Evolutionary conservation across 2,113 vertebrate species (phyloP), one percentile per base, ranked within the genome.

Genomic region (Acrocephalus kingi): DNA sequence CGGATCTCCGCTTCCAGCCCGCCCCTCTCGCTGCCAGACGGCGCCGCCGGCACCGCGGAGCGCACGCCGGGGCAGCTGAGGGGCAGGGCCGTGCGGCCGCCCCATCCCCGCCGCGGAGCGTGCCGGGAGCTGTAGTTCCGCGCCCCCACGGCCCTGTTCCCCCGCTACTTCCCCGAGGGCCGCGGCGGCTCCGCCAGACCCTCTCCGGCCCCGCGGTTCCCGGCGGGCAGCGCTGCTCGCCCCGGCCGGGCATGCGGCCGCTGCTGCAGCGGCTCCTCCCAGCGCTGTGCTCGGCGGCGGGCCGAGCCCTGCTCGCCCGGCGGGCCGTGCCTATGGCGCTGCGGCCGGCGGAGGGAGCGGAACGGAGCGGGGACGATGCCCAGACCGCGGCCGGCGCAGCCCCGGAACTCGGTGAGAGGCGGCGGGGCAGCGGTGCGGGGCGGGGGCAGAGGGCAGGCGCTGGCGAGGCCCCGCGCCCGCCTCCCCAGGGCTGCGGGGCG

Each of bases 41-140:
- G 37, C 37, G 37, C 21, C 1, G 21, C 4, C 0, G 3, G 6
- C 49, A 1, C 6, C 0, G 8, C 22, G 1, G 2, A 11, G 4
- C 16, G 1, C 21, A 3, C 1, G 9, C 11, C 0, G 3, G 2
- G 13, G 2, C 3, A 2, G 2, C 6, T 0, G 46, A 31, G 37
- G 21, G 27, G 27, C 21, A 3, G 27, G 33, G 20, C 37, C 9
- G 9, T 2, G 68, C 75, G 11, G 41, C 48, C 23, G 22, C 48
- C 22, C 48, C 35, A 15, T 19, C 3, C 35, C n/a, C 21, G 31
- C 21, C 81, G 75, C 72, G 13, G 43, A 55, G 87, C 84, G 14
- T n/a, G 28, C 74, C 12, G 94, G 94, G 91, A 76, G 27, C 17
- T 81, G 91, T 88, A 93, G 91, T 91, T 46, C 68, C 16, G 4